Conservation (phyloP, 2,888 invertebrate genomes). For the Sinopyrophorus schimmeli region DNA sequence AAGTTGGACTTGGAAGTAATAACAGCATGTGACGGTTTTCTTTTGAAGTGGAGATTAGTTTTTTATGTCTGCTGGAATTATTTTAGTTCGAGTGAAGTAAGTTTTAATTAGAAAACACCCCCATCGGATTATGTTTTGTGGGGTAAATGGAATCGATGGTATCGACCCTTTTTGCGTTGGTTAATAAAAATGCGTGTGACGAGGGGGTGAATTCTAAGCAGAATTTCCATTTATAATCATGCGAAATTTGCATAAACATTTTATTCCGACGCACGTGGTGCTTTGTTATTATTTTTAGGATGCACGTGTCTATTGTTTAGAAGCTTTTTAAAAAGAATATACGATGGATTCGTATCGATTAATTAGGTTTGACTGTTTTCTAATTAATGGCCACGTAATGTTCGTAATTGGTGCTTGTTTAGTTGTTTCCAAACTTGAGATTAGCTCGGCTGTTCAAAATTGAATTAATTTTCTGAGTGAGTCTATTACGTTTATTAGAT, state of each 20-base stretch:
- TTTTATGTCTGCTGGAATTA: slow-evolving; percentile 4
- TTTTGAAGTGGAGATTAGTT: slow-evolving; percentile 13
- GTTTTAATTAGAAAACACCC: slow-evolving; percentile 14
- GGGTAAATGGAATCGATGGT: slow-evolving; percentile 29
- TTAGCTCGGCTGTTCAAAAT: slow-evolving; percentile 23
- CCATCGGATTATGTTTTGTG: not conserved
- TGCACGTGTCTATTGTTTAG: slow-evolving; percentile 46
- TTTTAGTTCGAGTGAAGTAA: slow-evolving; percentile 9
- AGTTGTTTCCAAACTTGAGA: slow-evolving; percentile 10
- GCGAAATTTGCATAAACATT: slow-evolving; percentile 46
- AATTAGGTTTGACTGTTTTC: too few relatives aligned
- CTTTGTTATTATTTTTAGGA: slow-evolving; percentile 38
- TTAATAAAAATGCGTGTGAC: slow-evolving; percentile 38
- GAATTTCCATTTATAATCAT: slow-evolving; percentile 40
- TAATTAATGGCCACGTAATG: slow-evolving; percentile 6
- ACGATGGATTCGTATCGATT: slow-evolving; percentile 5
- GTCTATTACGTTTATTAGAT: slow-evolving; percentile 11
- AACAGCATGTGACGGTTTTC: too few relatives aligned
- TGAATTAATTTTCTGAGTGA: slow-evolving; percentile 11
- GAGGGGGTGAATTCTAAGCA: slow-evolving; percentile 47
- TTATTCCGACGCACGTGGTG: slow-evolving; percentile 37
- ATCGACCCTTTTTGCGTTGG: slow-evolving; percentile 32
- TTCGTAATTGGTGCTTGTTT: slow-evolving; percentile 9
- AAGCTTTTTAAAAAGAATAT: too few relatives aligned
- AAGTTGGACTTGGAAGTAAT: too few relatives aligned